Conservation (phyloP, 2,113 vertebrate species). For the Machaerirhynchus nigripectus region DNA sequence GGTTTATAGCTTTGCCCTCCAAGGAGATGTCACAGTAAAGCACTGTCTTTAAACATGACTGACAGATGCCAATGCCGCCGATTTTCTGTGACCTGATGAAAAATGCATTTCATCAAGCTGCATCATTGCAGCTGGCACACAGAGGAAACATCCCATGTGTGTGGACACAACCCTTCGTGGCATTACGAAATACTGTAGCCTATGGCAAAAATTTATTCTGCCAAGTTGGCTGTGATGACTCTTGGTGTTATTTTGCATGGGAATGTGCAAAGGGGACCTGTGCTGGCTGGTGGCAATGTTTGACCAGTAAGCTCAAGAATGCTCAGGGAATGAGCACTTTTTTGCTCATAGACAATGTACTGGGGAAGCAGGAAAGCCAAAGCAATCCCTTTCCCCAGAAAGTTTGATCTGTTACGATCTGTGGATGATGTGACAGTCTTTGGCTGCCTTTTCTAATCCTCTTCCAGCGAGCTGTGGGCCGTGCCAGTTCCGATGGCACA, state of each 20-base stretch:
- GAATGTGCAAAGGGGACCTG: not conserved
- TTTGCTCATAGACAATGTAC: not conserved
- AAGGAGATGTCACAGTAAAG: not conserved
- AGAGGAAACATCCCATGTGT: not conserved
- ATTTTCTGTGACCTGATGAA: constrained; percentile 2
- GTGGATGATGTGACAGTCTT: not conserved
- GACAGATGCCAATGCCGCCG: not conserved
- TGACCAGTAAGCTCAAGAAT: not conserved
- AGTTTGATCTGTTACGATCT: not conserved
- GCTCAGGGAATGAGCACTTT: not conserved
- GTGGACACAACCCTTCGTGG: not conserved
- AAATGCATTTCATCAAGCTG: not conserved
- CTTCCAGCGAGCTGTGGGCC: not conserved
- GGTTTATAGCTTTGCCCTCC: not conserved
- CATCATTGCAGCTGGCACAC: not conserved
- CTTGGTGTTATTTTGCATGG: not conserved
- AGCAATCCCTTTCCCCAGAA: not conserved
- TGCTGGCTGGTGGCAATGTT: not conserved
- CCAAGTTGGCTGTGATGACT: not conserved
- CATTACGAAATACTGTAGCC: not conserved
- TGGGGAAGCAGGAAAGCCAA: not conserved
- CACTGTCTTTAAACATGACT: not conserved
- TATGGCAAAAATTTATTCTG: not conserved
- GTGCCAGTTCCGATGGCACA: rapidly evolving
- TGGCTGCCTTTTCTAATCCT: not conserved